phyloP scores from a whole-genome alignment of 2,113 vertebrate genomes.

The Anarhynchus alexandrinus region DNA sequence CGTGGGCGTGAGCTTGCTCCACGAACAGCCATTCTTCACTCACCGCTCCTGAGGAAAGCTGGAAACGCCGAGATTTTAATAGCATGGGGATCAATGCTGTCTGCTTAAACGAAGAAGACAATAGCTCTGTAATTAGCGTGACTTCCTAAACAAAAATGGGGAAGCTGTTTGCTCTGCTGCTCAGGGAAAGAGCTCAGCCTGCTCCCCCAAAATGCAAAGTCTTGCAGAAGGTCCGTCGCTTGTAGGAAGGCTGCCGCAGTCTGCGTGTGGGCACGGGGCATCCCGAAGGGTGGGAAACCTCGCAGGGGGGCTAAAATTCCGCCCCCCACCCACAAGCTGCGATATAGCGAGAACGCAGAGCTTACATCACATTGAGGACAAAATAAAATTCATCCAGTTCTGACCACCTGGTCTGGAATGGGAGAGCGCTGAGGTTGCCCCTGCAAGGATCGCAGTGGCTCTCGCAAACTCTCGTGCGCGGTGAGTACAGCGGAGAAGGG shows the following conservation, averaged over 20 bases:
- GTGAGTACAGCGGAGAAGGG: rapidly evolving
- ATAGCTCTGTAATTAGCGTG: background rate
- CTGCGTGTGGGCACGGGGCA: background rate
- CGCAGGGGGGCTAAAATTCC: background rate
- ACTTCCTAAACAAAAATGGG: background rate
- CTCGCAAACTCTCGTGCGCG: rapidly evolving
- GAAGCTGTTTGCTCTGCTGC: background rate
- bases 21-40: background rate
- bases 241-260: background rate
- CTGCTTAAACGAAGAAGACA: background rate
- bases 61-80: background rate
- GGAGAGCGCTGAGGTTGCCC: background rate
- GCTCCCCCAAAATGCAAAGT: background rate
- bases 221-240: background rate
- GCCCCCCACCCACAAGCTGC: background rate
- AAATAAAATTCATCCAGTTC: background rate
- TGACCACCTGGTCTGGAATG: background rate
- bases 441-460: background rate
- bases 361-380: background rate
- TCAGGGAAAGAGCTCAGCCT: background rate
- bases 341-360: background rate
- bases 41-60: background rate
- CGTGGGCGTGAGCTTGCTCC: background rate
- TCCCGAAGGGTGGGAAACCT: background rate
- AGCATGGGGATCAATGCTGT: background rate